Percentiles rank a stretch among this genome's conserved stretches.
phyloP scores from a whole-genome alignment of 23 tunicate genomes.

The Halocynthia roretzi region DNA sequence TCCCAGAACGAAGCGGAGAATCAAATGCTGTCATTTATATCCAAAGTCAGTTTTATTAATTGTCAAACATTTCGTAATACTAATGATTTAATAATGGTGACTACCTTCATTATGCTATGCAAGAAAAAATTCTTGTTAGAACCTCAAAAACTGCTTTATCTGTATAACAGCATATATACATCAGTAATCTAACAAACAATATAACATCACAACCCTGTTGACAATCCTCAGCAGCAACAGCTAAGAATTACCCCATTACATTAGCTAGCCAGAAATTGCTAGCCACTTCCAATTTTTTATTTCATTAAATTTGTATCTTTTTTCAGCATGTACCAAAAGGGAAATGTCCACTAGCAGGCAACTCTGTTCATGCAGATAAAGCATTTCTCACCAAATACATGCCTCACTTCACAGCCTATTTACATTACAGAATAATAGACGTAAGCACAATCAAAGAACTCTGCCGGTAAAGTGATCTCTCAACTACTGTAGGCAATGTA shows the following conservation, averaged over 20 bases:
- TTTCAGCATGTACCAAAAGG: slow-evolving; percentile 33
- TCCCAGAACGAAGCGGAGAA: slow-evolving; percentile 53
- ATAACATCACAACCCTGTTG: too few species aligned
- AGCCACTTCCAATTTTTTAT: background rate
- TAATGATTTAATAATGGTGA: background rate
- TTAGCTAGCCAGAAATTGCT: slow-evolving; percentile 12
- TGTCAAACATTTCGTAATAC: background rate
- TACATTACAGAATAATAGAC: slow-evolving; percentile 85
- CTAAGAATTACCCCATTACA: background rate
- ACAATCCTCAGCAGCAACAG: too few species aligned
- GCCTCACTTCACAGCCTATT: slow-evolving; percentile 57
- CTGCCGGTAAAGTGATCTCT: slow-evolving; percentile 29
- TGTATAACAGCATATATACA: background rate
- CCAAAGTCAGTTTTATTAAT: slow-evolving; percentile 20
- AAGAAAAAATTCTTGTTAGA: background rate
- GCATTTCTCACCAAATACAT: slow-evolving; percentile 72
- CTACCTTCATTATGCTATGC: too few species aligned
- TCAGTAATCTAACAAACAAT: too few species aligned
- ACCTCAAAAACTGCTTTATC: too few species aligned
- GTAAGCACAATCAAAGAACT: slow-evolving; percentile 90
- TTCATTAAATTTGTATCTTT: background rate
- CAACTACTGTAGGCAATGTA: too few species aligned
- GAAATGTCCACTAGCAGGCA: slow-evolving; percentile 85
- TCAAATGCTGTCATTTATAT: slow-evolving; percentile 47
- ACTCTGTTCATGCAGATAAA: slow-evolving; percentile 80